phyloP scores from a whole-genome alignment of 2,888 invertebrate species.

The Chironomus tentans region DNA sequence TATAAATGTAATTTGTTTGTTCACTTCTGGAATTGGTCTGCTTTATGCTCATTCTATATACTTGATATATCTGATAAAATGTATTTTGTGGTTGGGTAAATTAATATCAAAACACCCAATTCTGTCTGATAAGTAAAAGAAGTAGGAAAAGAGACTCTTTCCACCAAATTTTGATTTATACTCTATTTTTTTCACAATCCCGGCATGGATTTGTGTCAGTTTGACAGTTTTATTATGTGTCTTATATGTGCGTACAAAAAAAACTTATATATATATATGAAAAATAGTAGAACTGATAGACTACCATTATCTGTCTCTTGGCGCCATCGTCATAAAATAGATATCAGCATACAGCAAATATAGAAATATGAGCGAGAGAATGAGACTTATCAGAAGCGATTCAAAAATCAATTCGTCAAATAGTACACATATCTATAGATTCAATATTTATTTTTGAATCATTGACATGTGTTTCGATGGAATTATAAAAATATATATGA shows the following conservation, averaged over 20 bases:
- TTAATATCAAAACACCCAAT: too few relatives aligned
- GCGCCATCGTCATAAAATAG: conserved; percentile 23
- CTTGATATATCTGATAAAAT: too few relatives aligned
- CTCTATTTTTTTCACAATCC: neutral
- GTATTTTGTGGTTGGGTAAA: too few relatives aligned
- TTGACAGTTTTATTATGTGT: neutral
- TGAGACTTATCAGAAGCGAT: conserved; percentile 23
- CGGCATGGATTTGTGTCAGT: neutral
- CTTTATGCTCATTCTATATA: too few relatives aligned
- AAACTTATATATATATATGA: neutral
- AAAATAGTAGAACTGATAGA: conserved; percentile 10
- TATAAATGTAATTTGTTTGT: conserved; percentile 24
- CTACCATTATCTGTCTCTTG: conserved; percentile 22
- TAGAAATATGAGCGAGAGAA: neutral
- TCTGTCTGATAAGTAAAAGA: too few relatives aligned
- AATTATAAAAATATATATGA: too few relatives aligned
- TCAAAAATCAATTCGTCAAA: conserved; percentile 24
- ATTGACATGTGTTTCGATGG: neutral
- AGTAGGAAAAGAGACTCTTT: too few relatives aligned
- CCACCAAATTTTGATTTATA: too few relatives aligned
- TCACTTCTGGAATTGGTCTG: conserved; percentile 9
- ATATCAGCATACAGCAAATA: neutral
- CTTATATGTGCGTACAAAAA: neutral
- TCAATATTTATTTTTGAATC: neutral
- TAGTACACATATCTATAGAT: neutral